Base-by-base conservation (phyloP, 2,797 vertebrate genomes). In the Enteromius afrohamiltoni region DNA sequence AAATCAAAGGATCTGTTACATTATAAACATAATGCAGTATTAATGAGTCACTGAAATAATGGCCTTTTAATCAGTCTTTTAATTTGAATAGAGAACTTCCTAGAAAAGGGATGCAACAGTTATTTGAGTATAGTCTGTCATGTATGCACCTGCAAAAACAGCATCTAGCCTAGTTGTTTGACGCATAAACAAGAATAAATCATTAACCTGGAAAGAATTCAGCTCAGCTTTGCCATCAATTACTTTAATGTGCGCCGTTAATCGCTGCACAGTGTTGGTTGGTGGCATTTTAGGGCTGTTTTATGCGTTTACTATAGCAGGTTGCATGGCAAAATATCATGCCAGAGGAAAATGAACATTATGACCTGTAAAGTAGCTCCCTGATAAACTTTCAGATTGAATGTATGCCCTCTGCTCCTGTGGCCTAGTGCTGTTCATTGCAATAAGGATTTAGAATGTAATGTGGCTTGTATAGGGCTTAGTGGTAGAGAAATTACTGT, bases 181-280 rank as follows among this genome's bases (percentile, higher is more conserved):
- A 79, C 75, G 83, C 65, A 83, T 83, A 74, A 74, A 85, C 82
- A 85, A 85, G 73, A 89, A 85, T 75, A 82, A 86, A 80, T 88
- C 84, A 82, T 75, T 86, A 82, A 82, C 87, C 86, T 90, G 89
- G 87, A 88, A 89, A 83, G 79, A 88, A 91, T 89, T 86, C n/a
- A n/a, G n/a, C n/a, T 62, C n/a, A 3, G 62, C 60, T 42, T 78
- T 74, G 23, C 47, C 49, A 53, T 31, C 45, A 49, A 42, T 83
- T 68, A 37, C 10, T 67, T 58, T 60, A 78, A 78, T 65, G 31
- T 53, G 29, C 6, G 29, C 60, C 6, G 6, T 77, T 67, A 82
- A 55, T 80, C 76, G 34, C 45, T 55, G 23, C n/a, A 42, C 53
- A 5, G 16, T 70, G 65, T 76, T 77, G 21, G 64, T 47, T n/a